A percentile compares a stretch with the other conserved stretches of the same genome.
Conservation (phyloP, 1,140 invertebrate genomes). For the Adoxophyes honmai region DNA sequence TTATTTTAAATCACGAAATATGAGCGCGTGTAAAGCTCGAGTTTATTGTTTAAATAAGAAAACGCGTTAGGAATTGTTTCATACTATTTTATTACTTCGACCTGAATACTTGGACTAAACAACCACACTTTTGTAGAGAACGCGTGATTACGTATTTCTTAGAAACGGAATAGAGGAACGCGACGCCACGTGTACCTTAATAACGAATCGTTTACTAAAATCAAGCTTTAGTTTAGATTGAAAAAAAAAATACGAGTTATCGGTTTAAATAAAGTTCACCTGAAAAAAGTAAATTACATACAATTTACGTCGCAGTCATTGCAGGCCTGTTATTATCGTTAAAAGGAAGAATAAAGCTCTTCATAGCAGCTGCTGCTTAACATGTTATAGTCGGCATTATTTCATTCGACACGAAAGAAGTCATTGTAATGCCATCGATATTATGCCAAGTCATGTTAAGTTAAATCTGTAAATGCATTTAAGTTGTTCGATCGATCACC, state of each 20-base stretch:
- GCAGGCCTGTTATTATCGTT: too few relatives aligned
- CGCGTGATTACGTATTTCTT: neutral
- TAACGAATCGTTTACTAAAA: too few relatives aligned
- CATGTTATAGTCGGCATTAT: neutral
- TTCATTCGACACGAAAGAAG: neutral
- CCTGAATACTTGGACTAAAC: neutral
- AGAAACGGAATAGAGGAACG: neutral
- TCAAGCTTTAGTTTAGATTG: too few relatives aligned
- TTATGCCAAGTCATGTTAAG: neutral
- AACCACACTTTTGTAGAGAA: neutral
- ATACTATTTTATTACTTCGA: neutral
- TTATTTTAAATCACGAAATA: slow-evolving; percentile 26
- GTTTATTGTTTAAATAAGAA: slow-evolving; percentile 3
- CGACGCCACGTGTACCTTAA: too few relatives aligned
- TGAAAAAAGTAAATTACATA: too few relatives aligned
- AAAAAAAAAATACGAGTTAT: too few relatives aligned
- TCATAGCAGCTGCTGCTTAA: too few relatives aligned
- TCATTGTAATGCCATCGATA: neutral
- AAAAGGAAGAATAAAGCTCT: too few relatives aligned
- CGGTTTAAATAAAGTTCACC: too few relatives aligned
- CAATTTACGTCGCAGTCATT: too few relatives aligned
- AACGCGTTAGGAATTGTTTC: neutral
- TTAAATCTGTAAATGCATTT: too few relatives aligned
- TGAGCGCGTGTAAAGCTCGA: slow-evolving; percentile 12
- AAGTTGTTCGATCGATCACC: too few relatives aligned